phyloP scores from a whole-genome alignment of 2,888 invertebrate genomes.

The Amaurobius ferox region DNA sequence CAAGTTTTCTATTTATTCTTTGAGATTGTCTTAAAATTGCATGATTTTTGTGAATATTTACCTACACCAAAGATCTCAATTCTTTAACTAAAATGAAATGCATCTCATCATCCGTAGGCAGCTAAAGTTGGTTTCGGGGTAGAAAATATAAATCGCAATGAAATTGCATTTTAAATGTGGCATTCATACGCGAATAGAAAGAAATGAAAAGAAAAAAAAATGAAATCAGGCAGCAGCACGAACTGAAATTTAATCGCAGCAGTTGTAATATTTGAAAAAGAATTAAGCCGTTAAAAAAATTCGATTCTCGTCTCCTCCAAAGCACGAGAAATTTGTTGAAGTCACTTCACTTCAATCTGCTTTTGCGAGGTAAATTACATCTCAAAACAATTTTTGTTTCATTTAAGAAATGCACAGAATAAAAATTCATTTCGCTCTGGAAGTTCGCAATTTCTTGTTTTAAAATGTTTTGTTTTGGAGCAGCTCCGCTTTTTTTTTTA shows the following conservation, averaged over 20 bases:
- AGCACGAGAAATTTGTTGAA: slow-evolving; percentile 6
- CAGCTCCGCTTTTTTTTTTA: background rate
- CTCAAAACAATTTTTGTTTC: slow-evolving; percentile 3
- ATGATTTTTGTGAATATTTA: too few relatives aligned
- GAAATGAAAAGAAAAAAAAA: too few relatives aligned
- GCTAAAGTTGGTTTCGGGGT: too few relatives aligned
- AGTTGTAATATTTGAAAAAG: background rate
- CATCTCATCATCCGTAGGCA: too few relatives aligned
- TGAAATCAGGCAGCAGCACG: too few relatives aligned
- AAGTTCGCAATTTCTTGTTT: slow-evolving; percentile 32
- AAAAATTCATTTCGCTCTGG: slow-evolving; percentile 23
- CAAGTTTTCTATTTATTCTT: too few relatives aligned
- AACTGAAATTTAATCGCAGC: slow-evolving; percentile 3
- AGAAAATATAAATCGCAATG: too few relatives aligned
- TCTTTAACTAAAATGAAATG: too few relatives aligned
- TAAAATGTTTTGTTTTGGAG: slow-evolving; percentile 24
- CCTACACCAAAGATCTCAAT: too few relatives aligned
- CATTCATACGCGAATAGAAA: too few relatives aligned
- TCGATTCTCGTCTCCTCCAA: background rate
- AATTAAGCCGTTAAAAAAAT: slow-evolving; percentile 7
- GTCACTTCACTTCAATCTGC: slow-evolving; percentile 15
- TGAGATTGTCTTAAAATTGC: too few relatives aligned
- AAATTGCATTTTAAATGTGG: too few relatives aligned
- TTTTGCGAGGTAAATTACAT: slow-evolving; percentile 21
- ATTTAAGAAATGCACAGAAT: background rate